Percentiles rank a stretch among this genome's conserved stretches.
Evolutionary conservation across 2,797 vertebrate genomes (phyloP).

Genomic region (Cyclopterus lumpus): DNA sequence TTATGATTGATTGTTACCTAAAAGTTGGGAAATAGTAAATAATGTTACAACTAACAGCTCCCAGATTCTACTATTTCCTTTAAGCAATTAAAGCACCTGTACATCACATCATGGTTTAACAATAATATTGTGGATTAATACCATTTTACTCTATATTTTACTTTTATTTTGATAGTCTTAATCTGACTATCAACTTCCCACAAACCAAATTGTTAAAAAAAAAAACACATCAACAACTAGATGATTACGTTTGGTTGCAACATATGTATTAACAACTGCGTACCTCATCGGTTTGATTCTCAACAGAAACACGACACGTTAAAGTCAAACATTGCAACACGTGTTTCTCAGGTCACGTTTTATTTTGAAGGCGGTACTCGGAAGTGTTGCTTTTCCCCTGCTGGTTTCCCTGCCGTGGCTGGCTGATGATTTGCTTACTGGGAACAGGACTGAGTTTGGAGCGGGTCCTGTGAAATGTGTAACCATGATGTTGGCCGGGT

Average conservation of each 20-base stretch:
- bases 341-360: constrained; percentile 10
- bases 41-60: background rate
- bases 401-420: constrained; percentile 61
- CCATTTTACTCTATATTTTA: background rate
- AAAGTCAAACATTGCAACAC: constrained; percentile 8
- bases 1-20: background rate
- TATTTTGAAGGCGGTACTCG: constrained; percentile 56
- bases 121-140: background rate
- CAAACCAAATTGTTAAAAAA: background rate
- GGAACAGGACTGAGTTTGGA: constrained; percentile 89
- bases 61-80: background rate
- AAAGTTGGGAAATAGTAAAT: background rate
- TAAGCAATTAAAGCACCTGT: background rate
- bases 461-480: constrained; percentile 93
- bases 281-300: background rate
- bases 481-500: constrained; percentile 86
- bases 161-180: background rate
- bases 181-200: background rate
- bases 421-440: constrained; percentile 90
- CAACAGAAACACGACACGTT: background rate
- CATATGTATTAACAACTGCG: background rate
- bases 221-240: background rate
- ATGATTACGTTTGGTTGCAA: background rate
- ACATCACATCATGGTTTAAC: background rate
- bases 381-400: background rate